A percentile compares a stretch with the other conserved stretches of the same genome.
These are phyloP conservation scores for Malthinus seriepunctatus DNA, from an alignment of 2,888 invertebrate species.

Conservation along the genomic window DNA sequence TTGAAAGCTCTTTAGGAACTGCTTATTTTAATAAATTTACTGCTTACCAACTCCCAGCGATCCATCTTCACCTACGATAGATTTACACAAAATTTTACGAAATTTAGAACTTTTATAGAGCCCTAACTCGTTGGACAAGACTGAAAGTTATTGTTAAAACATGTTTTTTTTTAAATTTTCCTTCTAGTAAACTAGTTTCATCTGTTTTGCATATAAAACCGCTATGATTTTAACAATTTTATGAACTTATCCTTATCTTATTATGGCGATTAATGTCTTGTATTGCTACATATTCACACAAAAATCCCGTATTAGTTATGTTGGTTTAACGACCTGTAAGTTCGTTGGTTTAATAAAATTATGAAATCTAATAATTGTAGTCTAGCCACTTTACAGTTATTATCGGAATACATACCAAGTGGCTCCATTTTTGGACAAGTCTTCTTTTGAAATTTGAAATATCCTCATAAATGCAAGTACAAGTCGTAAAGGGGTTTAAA, in stretches of 20 bases:
- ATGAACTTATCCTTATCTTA: not conserved
- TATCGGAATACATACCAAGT: no score
- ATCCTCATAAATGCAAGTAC: no score
- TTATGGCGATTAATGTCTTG: no score
- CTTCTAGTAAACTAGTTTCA: not conserved
- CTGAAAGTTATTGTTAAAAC: not conserved
- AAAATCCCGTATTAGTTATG: not conserved
- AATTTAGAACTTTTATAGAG: not conserved
- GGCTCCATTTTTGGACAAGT: no score
- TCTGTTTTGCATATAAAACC: conserved; percentile 1
- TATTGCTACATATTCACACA: no score
- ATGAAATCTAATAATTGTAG: no score
- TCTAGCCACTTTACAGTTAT: no score
- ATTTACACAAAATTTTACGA: no score
- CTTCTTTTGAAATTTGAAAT: no score
- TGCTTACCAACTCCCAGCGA: not conserved
- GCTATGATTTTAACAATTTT: not conserved
- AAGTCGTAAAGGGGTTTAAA: no score
- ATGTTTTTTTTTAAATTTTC: not conserved
- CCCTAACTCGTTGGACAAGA: not conserved
- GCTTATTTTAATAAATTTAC: not conserved
- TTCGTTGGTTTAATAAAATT: not conserved
- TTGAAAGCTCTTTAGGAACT: no score
- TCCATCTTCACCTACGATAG: not conserved
- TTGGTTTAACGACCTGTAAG: conserved; percentile 2